Conservation (phyloP, 2,113 vertebrate genomes). For the Podarcis raffonei region DNA sequence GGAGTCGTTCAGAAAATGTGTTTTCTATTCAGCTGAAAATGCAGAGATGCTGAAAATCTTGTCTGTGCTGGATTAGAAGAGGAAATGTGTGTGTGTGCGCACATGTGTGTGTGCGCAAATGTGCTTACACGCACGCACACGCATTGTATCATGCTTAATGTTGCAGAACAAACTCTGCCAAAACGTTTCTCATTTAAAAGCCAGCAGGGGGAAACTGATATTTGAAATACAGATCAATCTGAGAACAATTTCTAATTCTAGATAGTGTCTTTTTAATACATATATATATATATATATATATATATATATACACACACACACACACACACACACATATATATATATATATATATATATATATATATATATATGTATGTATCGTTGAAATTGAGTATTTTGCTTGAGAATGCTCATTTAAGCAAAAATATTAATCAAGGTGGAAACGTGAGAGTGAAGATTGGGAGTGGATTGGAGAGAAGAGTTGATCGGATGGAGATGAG, state of each 20-base stretch:
- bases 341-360: too few species aligned
- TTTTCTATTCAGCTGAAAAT: slow-evolving; percentile 16
- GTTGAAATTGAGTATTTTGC: background rate
- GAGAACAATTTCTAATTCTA: background rate
- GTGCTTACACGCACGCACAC: background rate
- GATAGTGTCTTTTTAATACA: background rate
- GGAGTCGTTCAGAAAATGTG: background rate
- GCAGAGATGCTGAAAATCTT: background rate
- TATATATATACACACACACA: too few species aligned
- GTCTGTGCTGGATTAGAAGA: background rate
- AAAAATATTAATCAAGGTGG: background rate
- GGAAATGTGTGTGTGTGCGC: background rate
- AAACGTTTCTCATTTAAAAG: slow-evolving; percentile 13
- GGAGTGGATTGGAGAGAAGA: background rate
- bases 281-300: too few species aligned
- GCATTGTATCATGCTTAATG: background rate
- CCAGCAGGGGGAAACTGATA: background rate
- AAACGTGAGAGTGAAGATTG: background rate
- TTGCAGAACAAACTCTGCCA: background rate
- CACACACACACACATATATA: too few species aligned
- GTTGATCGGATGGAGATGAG: background rate
- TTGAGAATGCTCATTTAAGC: too few species aligned
- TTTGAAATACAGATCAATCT: slow-evolving; percentile 11
- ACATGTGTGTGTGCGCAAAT: background rate
- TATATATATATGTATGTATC: too few species aligned